phyloP scores from a whole-genome alignment of 2,113 vertebrate genomes.

The Pyxicephalus adspersus region DNA sequence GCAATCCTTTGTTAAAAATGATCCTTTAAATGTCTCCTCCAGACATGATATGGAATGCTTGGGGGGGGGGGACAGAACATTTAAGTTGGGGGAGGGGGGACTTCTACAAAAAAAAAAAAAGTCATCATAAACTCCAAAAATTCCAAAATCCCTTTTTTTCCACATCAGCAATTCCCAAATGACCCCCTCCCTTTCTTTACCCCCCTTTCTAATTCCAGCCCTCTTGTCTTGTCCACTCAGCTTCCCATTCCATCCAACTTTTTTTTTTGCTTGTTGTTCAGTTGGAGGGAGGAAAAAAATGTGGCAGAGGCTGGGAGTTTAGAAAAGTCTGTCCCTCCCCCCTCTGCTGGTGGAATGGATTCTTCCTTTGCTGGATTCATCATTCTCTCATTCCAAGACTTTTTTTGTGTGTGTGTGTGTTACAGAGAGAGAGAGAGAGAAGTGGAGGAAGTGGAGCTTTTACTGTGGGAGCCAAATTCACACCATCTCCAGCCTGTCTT shows the following conservation, averaged over 20 bases:
- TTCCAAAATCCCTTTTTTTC: constrained; percentile 50
- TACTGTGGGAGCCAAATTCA: constrained; percentile 2
- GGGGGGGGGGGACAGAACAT: constrained; percentile 39
- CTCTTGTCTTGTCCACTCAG: neutral
- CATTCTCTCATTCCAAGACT: constrained; percentile 56
- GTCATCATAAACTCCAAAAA: constrained; percentile 23
- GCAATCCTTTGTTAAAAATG: too few relatives aligned
- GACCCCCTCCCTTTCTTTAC: neutral
- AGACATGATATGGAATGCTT: constrained; percentile 50
- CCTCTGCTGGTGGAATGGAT: constrained; percentile 44
- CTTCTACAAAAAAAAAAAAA: constrained; percentile 9
- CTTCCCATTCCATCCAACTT: neutral
- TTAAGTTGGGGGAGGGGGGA: constrained; percentile 11
- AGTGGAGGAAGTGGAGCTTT: constrained; percentile 3
- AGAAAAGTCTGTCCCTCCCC: constrained; percentile 51
- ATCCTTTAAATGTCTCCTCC: constrained; percentile 35
- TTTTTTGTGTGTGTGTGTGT: constrained; percentile 41
- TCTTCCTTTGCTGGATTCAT: constrained; percentile 49
- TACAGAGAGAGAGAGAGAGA: constrained; percentile 25
- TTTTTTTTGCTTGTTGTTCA: constrained; percentile 59
- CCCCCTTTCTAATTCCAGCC: neutral
- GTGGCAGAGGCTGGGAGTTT: constrained; percentile 43
- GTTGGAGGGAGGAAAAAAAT: constrained; percentile 50
- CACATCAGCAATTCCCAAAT: constrained; percentile 36
- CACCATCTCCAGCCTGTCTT: neutral